These are phyloP conservation scores for Notiomystis cincta DNA, from an alignment of 2,113 vertebrate genomes.

Conservation along the genomic window DNA sequence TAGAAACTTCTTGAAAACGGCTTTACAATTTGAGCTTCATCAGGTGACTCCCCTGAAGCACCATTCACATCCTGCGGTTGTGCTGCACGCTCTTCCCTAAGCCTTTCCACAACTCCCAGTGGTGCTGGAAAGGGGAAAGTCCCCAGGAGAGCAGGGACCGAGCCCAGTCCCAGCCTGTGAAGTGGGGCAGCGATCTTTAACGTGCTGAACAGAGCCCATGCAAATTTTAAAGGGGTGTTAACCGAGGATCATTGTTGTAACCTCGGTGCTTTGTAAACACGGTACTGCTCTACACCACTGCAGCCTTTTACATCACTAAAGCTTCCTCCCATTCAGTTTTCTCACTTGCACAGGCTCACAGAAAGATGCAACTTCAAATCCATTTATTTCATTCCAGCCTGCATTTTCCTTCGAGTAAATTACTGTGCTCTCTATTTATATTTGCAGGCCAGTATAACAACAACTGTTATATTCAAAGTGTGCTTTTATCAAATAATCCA, in stretches of 20 bases:
- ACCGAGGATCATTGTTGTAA: constrained; percentile 40
- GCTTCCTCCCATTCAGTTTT: not conserved
- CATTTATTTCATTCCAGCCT: not conserved
- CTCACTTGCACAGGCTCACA: not conserved
- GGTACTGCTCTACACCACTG: not conserved
- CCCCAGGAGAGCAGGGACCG: not conserved
- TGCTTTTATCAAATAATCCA: not conserved
- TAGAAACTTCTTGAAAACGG: not conserved
- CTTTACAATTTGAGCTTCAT: not conserved
- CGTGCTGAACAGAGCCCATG: not conserved
- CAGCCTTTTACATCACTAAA: not conserved
- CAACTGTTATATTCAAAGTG: not conserved
- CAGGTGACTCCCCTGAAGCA: not conserved
- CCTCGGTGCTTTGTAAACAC: constrained; percentile 46
- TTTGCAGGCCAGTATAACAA: not conserved
- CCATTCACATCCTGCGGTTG: too few species aligned
- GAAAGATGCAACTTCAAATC: not conserved
- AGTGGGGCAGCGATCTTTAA: not conserved
- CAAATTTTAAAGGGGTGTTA: constrained; percentile 39
- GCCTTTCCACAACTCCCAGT: not conserved
- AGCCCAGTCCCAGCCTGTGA: not conserved
- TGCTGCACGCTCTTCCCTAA: rapidly evolving
- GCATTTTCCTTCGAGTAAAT: not conserved
- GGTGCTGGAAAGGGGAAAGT: not conserved
- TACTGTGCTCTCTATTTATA: not conserved